Evolutionary conservation across 2,797 vertebrate genomes (phyloP).

Genomic region (Tauraco hartlaubi): DNA sequence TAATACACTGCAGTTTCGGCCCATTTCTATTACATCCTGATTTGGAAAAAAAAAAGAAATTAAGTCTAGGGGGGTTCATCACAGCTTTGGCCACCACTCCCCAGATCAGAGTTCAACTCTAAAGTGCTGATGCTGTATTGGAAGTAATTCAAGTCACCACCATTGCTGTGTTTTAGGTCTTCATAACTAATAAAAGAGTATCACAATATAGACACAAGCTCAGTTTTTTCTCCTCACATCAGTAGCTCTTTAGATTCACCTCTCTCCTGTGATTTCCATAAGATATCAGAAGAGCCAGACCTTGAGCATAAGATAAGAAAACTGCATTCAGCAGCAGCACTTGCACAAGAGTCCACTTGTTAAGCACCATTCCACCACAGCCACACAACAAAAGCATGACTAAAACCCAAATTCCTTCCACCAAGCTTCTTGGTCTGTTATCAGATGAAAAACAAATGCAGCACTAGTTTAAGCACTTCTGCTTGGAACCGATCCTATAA

Average conservation of each 20-base stretch:
- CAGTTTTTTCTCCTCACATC: rapidly evolving
- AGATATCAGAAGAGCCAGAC: not conserved
- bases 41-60: not conserved
- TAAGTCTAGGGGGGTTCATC: too few relatives aligned
- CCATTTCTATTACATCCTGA: not conserved
- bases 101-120: not conserved
- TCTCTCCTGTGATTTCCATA: not conserved
- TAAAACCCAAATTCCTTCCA: slow-evolving; percentile 3
- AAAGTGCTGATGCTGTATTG: not conserved
- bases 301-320: not conserved
- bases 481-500: not conserved
- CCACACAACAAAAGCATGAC: not conserved
- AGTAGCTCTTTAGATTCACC: not conserved
- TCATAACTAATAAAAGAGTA: not conserved
- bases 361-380: not conserved
- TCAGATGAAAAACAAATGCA: not conserved
- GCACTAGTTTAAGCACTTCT: not conserved
- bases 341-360: not conserved
- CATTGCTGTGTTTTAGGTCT: not conserved
- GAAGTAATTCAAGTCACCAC: not conserved
- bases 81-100: not conserved
- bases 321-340: not conserved
- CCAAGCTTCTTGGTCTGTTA: not conserved
- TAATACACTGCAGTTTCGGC: not conserved
- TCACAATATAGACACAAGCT: not conserved